phyloP scores from a whole-genome alignment of 1,140 invertebrate species.

The Chironomus tepperi region DNA sequence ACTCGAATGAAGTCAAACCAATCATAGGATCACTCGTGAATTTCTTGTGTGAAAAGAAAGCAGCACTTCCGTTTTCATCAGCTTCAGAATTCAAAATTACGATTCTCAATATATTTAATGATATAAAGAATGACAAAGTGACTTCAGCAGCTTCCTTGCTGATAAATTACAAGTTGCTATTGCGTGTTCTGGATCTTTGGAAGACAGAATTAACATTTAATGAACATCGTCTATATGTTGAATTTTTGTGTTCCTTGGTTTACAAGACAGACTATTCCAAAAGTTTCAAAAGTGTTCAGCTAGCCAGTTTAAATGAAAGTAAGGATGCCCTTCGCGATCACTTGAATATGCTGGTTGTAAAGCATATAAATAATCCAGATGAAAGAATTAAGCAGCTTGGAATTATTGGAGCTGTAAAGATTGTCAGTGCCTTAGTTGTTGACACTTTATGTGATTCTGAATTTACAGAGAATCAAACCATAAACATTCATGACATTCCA shows the following conservation, averaged over 20 bases:
- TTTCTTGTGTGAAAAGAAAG: neutral
- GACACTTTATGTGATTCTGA: neutral
- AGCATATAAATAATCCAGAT: neutral
- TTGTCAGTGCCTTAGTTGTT: neutral
- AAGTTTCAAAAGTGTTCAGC: neutral
- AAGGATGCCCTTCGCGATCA: neutral
- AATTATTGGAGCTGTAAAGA: neutral
- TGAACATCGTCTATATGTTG: neutral
- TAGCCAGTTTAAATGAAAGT: neutral
- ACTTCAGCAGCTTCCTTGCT: neutral
- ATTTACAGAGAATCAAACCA: neutral
- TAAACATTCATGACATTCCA: constrained; percentile 33
- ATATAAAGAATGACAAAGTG: neutral
- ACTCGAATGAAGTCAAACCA: neutral
- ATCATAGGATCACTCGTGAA: neutral
- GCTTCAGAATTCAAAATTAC: constrained; percentile 5
- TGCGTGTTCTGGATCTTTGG: neutral
- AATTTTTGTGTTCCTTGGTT: neutral
- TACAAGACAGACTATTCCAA: neutral
- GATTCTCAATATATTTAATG: neutral
- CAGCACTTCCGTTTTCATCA: neutral
- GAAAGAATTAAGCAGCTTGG: neutral
- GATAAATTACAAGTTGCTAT: neutral
- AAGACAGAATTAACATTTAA: neutral
- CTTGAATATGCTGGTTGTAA: neutral